Base-by-base conservation (phyloP, 2,888 invertebrate species). In the Pasiphila rectangulata region DNA sequence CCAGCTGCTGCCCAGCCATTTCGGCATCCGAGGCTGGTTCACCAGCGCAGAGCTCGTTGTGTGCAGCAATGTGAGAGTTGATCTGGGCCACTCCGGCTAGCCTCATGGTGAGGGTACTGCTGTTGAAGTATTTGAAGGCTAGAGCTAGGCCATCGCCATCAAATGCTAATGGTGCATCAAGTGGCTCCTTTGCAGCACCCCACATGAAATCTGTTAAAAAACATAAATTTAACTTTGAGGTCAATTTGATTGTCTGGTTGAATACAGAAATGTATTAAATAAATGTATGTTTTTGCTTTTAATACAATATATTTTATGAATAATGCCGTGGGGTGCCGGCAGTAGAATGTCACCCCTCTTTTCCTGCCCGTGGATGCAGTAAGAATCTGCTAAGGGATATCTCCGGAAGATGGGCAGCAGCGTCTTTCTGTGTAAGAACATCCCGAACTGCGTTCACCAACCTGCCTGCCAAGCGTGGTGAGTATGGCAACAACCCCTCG, bases 101-200 rank as follows among this genome's bases (percentile, higher is more conserved):
- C 50, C 98, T 90, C 95, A 98, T 97, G 0, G 98, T 98, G 49
- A 98, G 79, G 0, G 98, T 98, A 41, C 96, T 96, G 61, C 97
- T 97, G 54, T 95, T 96, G 75, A 98, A 98, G 83, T 97, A 98
- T 78, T 98, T 98, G 78, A 97, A 97, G n/a, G 98, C 98, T 55
- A 98, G 83, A 48, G 96, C 94, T 24, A 98, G 84, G 0, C 97
- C 98, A 72, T 98, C 97, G 1, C 92, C 91, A 68, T 97, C 97
- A 70, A 96, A 97, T n/a, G 94, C 93, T 20, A 95, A 84, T 1
- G 95, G 95, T 0, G 95, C 92, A 69, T 96, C 96, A 37, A 96
- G 83, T 0, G 97, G 97, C 83, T 98, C 97, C 70, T 97, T 97
- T 29, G 97, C 95, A 5, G 97, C 95, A 55, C 95, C 95, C 97